A percentile compares a stretch with the other conserved stretches of the same genome.
Conservation (phyloP, 1,140 invertebrate genomes). For the Drosophila ananassae region DNA sequence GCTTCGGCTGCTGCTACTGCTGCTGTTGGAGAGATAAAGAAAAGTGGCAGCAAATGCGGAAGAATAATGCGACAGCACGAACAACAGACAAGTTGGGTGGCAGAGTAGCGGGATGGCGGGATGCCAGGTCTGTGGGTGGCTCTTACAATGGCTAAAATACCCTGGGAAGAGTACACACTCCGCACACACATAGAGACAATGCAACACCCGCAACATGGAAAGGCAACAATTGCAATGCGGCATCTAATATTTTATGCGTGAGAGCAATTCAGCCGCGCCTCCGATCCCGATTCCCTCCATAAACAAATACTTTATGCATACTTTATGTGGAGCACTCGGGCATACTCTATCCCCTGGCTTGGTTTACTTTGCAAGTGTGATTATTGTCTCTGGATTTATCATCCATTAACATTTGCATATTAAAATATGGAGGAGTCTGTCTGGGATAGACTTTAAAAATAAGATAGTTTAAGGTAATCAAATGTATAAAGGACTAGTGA, state of each 20-base stretch:
- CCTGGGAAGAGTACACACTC: slow-evolving; percentile 24
- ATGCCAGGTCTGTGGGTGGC: slow-evolving; percentile 4
- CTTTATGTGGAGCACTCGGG: slow-evolving; percentile 33
- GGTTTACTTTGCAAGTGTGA: slow-evolving; percentile 10
- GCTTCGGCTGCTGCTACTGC: slow-evolving; percentile 1
- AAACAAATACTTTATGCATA: slow-evolving; percentile 32
- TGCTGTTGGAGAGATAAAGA: slow-evolving; percentile 67
- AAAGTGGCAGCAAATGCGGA: slow-evolving; percentile 81
- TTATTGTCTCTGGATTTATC: slow-evolving; percentile 27
- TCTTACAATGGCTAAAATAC: slow-evolving; percentile 71
- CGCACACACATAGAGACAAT: slow-evolving; percentile 52
- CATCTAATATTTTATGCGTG: slow-evolving; percentile 82
- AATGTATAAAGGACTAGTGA: too few relatives aligned
- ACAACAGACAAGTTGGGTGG: slow-evolving; percentile 52
- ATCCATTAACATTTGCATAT: slow-evolving; percentile 42
- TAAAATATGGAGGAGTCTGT: slow-evolving; percentile 5
- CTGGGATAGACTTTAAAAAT: slow-evolving; percentile 8
- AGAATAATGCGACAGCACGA: slow-evolving; percentile 83
- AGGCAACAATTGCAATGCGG: slow-evolving; percentile 75
- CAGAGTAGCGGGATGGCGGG: not conserved
- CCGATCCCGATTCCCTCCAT: slow-evolving; percentile 5
- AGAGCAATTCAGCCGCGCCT: slow-evolving; percentile 40
- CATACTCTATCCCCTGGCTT: slow-evolving; percentile 10
- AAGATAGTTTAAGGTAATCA: not conserved
- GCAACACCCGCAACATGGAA: slow-evolving; percentile 72